Percentiles rank a stretch among this genome's conserved stretches.
phyloP scores from a whole-genome alignment of 2,888 invertebrate species.

The Agrotis ipsilon region DNA sequence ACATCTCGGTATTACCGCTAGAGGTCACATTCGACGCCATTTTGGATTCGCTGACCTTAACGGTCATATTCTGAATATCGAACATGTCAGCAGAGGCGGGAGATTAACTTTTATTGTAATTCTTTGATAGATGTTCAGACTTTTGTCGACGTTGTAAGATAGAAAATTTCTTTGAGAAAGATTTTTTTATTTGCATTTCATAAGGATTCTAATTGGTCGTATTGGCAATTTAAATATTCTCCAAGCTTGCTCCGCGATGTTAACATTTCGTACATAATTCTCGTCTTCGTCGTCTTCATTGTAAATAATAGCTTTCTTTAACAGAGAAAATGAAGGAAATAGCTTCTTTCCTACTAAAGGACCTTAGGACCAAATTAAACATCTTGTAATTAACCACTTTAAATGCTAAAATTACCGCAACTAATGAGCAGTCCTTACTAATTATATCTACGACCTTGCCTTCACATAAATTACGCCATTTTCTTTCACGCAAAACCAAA shows the following conservation, averaged over 20 bases:
- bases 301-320: neutral
- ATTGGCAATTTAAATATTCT: constrained; percentile 1
- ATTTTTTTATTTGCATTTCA: neutral
- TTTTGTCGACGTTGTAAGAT: neutral
- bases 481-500: constrained; percentile 42
- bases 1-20: constrained; percentile 44
- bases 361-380: constrained; percentile 32
- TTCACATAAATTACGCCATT: constrained; percentile 38
- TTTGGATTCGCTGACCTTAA: constrained; percentile 53
- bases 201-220: neutral
- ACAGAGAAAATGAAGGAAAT: neutral
- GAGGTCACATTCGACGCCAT: constrained; percentile 55
- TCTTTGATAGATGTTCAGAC: constrained; percentile 1
- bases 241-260: neutral
- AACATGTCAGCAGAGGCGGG: neutral
- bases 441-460: constrained; percentile 30
- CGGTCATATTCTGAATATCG: constrained; percentile 41
- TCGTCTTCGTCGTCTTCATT: neutral
- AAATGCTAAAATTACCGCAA: constrained; percentile 42
- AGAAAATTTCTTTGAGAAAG: neutral
- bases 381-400: constrained; percentile 45
- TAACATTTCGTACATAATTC: neutral
- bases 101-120: constrained; percentile 9
- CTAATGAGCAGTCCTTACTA: constrained; percentile 39
- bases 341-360: neutral